Base-by-base conservation (phyloP, 1,140 invertebrate species). In the Drosophila sechellia region DNA sequence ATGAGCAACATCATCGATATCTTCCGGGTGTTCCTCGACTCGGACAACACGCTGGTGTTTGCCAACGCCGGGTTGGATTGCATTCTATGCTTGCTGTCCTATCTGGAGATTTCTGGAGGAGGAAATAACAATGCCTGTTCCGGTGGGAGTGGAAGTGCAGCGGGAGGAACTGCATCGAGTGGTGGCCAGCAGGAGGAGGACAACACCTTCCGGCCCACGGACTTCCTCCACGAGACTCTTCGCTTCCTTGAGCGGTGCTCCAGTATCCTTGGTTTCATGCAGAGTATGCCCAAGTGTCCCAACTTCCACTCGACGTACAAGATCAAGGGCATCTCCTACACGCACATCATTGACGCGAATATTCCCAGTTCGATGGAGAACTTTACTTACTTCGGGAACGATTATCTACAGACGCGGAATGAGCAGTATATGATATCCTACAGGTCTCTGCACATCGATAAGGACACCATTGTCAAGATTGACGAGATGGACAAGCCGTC, bases 1-100 rank as follows among this genome's bases (percentile, higher is more conserved):
- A 94, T 94, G 80, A 94, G 94, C 11, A 95, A 95, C 76, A 95
- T 98, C 39, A 93, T 98, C 20, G 98, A 99, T 91, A 97, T 98
- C 37, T 98, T 99, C 87, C 95, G 96, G 91, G 97, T 98, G 3
- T 99, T 98, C 90, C 94, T 98, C 0, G 96, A 96, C 55, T 98
- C 97, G 3, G 97, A 98, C 83, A 98, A 98, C 89, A 96, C 97
- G 13, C 92, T 98, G 37, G 97, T 98, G 0, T 98, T 98, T 92
- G 96, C 97, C 1, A 98, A 98, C 93, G 98, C 98, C 15, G 97
- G 97, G 4, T 93, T 98, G 2, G 98, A 99, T 84, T 98, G 97
- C 80, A 97, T 98, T 57, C 92, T 98, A 0, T 99, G 98, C 92
- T 93, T 98, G 4, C 92, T 98, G 8, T 95, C 96, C 2, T 94